These are phyloP conservation scores for Leptopilina boulardi DNA, from an alignment of 1,140 invertebrate genomes.

Conservation along the genomic window DNA sequence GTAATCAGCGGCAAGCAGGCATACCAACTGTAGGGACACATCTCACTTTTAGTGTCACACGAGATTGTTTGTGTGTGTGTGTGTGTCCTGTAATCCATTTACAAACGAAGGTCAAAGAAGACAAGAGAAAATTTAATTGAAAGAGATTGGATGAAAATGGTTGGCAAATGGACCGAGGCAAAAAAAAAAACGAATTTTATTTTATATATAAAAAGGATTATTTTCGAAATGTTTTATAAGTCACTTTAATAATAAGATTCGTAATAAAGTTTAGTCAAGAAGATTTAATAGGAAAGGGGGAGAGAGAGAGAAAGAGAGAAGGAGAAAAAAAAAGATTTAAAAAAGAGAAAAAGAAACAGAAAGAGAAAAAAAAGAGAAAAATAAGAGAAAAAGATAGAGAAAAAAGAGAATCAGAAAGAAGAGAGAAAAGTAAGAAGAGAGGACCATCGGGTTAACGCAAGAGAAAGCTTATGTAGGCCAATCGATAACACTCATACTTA, in stretches of 20 bases:
- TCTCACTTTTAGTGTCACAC: background rate
- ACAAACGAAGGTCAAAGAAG: background rate
- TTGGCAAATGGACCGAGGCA: background rate
- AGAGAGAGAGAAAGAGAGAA: too few species aligned
- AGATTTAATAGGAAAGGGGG: background rate
- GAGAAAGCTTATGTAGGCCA: slow-evolving; percentile 47
- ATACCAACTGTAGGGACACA: slow-evolving; percentile 6
- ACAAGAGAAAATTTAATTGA: background rate
- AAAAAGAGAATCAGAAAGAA: background rate
- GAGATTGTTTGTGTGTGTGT: background rate
- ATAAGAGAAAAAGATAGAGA: too few species aligned
- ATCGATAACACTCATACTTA: slow-evolving; percentile 49
- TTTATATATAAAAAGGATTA: background rate
- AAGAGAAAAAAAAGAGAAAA: background rate
- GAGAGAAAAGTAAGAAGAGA: background rate
- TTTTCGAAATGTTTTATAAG: background rate
- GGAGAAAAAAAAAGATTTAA: background rate
- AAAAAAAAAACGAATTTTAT: background rate
- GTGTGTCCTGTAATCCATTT: background rate
- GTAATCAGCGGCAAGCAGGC: slow-evolving; percentile 40
- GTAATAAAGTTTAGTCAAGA: slow-evolving; percentile 18
- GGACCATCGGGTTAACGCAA: background rate
- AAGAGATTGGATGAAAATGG: background rate
- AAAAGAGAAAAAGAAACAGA: background rate
- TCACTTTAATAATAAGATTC: background rate